phyloP scores from a whole-genome alignment of 1,140 invertebrate genomes.

The Triops longicaudatus region DNA sequence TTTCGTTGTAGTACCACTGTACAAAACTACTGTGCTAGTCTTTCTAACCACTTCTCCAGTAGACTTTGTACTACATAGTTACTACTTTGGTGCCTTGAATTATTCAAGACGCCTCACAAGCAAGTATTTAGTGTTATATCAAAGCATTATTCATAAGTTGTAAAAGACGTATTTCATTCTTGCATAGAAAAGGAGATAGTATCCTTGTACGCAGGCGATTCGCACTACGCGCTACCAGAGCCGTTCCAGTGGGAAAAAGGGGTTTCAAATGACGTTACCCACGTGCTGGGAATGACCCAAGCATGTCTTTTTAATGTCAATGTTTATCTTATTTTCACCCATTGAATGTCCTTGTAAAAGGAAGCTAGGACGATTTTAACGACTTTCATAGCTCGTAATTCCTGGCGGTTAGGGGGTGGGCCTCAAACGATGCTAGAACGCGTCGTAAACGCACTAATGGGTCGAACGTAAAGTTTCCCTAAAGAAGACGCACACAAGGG shows the following conservation, averaged over 20 bases:
- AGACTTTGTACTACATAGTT: no score
- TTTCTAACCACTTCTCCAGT: no score
- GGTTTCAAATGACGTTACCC: not conserved
- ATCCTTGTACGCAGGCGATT: not conserved
- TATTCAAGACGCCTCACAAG: no score
- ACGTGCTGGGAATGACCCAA: not conserved
- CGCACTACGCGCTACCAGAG: not conserved
- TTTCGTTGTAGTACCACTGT: not conserved
- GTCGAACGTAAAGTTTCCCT: not conserved
- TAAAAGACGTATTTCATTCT: not conserved
- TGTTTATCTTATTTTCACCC: not conserved
- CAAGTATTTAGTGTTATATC: no score
- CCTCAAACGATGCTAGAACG: not conserved
- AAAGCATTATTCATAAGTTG: not conserved
- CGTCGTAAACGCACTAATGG: not conserved
- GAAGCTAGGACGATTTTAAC: not conserved
- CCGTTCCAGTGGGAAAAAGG: not conserved
- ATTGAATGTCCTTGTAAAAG: not conserved
- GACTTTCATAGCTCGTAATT: not conserved
- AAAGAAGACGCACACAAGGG: not conserved
- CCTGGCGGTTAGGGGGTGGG: not conserved
- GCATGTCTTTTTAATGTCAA: not conserved
- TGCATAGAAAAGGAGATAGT: not conserved
- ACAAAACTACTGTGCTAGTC: not conserved
- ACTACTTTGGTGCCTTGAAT: no score